These are phyloP conservation scores for Narcine bancroftii DNA, from an alignment of 2,113 vertebrate species.

Conservation along the genomic window DNA sequence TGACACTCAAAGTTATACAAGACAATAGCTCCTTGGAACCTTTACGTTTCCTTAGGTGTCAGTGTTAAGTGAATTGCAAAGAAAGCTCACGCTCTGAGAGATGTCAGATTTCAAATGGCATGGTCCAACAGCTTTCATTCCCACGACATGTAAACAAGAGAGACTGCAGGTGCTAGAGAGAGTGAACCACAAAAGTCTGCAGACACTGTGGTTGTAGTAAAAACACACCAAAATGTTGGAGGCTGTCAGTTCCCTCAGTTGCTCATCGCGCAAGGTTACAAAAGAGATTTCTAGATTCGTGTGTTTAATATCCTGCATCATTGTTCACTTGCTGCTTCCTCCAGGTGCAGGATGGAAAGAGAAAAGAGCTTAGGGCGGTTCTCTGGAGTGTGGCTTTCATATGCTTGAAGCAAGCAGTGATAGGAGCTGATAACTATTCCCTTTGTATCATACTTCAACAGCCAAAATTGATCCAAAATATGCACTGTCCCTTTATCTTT, in stretches of 20 bases:
- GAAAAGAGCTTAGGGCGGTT: background rate
- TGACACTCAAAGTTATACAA: background rate
- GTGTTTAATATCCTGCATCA: background rate
- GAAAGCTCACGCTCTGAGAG: background rate
- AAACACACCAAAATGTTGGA: too few relatives aligned
- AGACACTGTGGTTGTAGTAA: too few relatives aligned
- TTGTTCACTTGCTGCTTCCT: slow-evolving; percentile 2
- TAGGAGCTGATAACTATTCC: background rate
- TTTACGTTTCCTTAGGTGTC: too few relatives aligned
- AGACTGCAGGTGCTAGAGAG: too few relatives aligned
- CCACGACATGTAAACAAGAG: too few relatives aligned
- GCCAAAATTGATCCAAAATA: background rate
- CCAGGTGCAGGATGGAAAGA: background rate
- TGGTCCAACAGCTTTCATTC: too few relatives aligned
- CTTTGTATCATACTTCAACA: background rate
- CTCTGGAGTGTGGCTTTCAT: slow-evolving; percentile 23
- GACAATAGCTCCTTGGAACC: background rate
- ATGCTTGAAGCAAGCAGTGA: background rate
- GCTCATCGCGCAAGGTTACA: background rate
- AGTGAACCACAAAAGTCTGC: too few relatives aligned
- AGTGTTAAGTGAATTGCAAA: background rate
- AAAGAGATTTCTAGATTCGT: background rate
- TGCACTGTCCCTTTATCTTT: background rate
- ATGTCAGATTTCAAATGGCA: too few relatives aligned
- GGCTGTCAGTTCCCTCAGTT: too few relatives aligned